phyloP scores from a whole-genome alignment of 2,888 invertebrate genomes.

The Dynastes tityus region DNA sequence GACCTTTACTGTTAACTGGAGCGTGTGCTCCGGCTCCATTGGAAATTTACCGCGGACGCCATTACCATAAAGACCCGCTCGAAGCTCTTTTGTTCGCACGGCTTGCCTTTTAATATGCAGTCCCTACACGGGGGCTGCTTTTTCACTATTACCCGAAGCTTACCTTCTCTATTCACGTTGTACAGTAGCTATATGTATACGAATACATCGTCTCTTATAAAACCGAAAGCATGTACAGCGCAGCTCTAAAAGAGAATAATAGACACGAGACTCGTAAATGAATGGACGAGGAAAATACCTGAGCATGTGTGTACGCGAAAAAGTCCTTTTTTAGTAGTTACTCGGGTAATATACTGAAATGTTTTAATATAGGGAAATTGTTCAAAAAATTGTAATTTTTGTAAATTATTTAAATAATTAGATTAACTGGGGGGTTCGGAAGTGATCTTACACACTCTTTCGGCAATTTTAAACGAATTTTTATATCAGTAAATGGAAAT shows the following conservation, averaged over 20 bases:
- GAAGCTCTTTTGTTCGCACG: slow-evolving; percentile 39
- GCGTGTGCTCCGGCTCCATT: slow-evolving; percentile 34
- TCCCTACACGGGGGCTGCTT: slow-evolving; percentile 23
- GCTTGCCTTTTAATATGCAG: slow-evolving; percentile 35
- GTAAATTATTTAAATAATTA: too few species aligned
- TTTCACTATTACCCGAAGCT: slow-evolving; percentile 36
- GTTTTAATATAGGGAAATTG: too few species aligned
- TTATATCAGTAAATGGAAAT: too few species aligned
- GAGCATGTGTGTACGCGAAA: too few species aligned
- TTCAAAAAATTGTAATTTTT: too few species aligned
- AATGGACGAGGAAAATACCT: not conserved
- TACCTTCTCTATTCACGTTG: not conserved
- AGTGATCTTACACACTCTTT: too few species aligned
- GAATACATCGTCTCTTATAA: not conserved
- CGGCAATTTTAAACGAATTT: too few species aligned
- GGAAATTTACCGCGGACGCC: slow-evolving; percentile 29
- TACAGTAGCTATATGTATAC: not conserved
- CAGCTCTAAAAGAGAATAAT: slow-evolving; percentile 13
- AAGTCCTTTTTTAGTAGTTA: too few species aligned
- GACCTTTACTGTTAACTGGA: slow-evolving; percentile 35
- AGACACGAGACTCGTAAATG: not conserved
- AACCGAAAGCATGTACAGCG: slow-evolving; percentile 11
- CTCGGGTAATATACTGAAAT: too few species aligned
- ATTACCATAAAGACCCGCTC: slow-evolving; percentile 41
- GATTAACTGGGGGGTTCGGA: too few species aligned